phyloP scores from a whole-genome alignment of 2,888 invertebrate species.

The Lagria hirta region DNA sequence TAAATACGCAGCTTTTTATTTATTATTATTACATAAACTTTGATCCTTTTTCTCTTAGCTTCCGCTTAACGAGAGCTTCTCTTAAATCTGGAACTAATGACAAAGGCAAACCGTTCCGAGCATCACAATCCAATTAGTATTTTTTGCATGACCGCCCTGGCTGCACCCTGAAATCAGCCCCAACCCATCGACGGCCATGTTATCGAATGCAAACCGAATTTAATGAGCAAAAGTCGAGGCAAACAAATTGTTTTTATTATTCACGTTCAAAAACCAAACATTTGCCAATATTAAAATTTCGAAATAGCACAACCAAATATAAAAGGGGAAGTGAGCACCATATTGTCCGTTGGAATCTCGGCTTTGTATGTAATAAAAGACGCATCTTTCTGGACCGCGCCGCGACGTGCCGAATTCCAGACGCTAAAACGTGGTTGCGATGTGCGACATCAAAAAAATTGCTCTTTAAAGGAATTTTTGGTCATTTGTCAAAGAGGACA shows the following conservation, averaged over 20 bases:
- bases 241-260: constrained; percentile 22
- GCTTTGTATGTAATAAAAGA: constrained; percentile 19
- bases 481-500: too few relatives aligned
- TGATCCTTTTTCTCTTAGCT: too few relatives aligned
- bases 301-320: too few relatives aligned
- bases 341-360: constrained; percentile 22
- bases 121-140: constrained; percentile 19
- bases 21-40: too few relatives aligned
- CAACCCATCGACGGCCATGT: constrained; percentile 7
- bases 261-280: constrained; percentile 5
- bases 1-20: too few relatives aligned
- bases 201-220: constrained; percentile 8
- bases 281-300: constrained; percentile 18
- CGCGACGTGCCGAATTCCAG: too few relatives aligned
- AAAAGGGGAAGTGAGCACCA: constrained; percentile 12
- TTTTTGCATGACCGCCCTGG: constrained; percentile 14
- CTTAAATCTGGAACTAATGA: too few relatives aligned
- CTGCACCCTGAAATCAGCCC: neutral
- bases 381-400: constrained; percentile 22
- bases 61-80: too few relatives aligned
- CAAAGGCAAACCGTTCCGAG: too few relatives aligned
- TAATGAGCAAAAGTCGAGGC: constrained; percentile 14
- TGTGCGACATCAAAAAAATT: too few relatives aligned
- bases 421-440: too few relatives aligned
- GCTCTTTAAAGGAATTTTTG: too few relatives aligned